These are phyloP conservation scores for Pholis gunnellus DNA, from an alignment of 2,113 vertebrate species.

Conservation along the genomic window DNA sequence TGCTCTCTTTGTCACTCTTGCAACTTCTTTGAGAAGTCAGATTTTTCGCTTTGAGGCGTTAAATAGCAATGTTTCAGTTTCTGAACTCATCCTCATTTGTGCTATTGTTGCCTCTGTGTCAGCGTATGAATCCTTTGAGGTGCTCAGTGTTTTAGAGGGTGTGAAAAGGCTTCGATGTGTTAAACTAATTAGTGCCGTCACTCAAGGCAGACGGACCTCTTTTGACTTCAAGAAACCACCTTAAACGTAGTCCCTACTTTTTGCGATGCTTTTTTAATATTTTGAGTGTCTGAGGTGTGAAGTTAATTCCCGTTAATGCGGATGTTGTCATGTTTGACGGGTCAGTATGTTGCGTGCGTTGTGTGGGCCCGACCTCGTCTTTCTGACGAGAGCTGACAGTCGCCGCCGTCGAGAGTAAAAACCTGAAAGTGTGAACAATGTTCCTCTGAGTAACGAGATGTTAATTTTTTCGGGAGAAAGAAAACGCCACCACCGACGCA, in stretches of 20 bases:
- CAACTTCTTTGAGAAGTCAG: not conserved
- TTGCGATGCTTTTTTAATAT: not conserved
- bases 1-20: not conserved
- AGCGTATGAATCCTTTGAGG: not conserved
- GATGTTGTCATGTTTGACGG: not conserved
- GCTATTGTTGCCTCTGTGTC: constrained; percentile 60
- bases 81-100: constrained; percentile 85
- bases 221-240: constrained; percentile 18
- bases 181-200: constrained; percentile 36
- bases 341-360: not conserved
- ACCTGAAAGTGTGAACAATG: constrained; percentile 19
- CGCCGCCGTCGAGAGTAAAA: constrained; percentile 22
- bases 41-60: constrained; percentile 72
- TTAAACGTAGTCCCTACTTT: constrained; percentile 9
- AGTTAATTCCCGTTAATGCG: not conserved
- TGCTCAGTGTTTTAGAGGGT: constrained; percentile 43
- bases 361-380: not conserved
- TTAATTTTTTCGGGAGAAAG: constrained; percentile 26
- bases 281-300: not conserved
- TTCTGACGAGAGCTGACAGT: constrained; percentile 26
- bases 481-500: not conserved
- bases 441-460: constrained; percentile 38
- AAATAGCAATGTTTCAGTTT: constrained; percentile 87
- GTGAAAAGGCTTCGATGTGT: constrained; percentile 23
- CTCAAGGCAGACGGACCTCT: constrained; percentile 21